Evolutionary conservation across 92 coral and sea anemone genomes (phyloP), one percentile per base, ranked within the genome.

Genomic region (Zoanthus sociatus): DNA sequence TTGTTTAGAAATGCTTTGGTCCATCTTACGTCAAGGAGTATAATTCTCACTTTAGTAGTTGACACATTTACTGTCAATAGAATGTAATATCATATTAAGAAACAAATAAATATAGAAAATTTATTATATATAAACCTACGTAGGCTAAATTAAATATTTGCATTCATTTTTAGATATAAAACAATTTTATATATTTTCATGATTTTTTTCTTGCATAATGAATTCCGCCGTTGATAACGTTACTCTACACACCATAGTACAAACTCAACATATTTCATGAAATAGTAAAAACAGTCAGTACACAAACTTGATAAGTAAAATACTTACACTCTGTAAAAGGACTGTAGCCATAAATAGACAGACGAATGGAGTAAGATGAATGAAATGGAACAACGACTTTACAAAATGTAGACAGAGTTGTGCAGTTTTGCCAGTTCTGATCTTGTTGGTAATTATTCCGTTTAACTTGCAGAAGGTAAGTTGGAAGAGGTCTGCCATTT

Each of bases 21-120:
- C 90, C 90, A 87, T 9, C 0, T 46, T 63, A 68, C 71, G 6
- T 87, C 90, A 51, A 87, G 78, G 14, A 87, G 86, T 21, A 84
- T 77, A 12, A 87, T 68, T 6, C 78, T 77, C 14, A 78, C 85
- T 51, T 87, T 86, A 6, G 86, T 51, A n/a, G 17, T 21, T 6
- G 68, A 15, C 68, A 61, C 68, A 15, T 61, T 61, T 17, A 61
- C 68, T 61, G 68, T 17, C 0, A 61, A 61, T 18, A 61, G 26
- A 16, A 61, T 15, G 8, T 10, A 56, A 10, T 8, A 56, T 26
- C 26, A 26, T 56, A 7, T 10, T 56, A 56, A 56, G 8, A 56
- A 56, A 8, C 26, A 26, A 26, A 26, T 26, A 26, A 26, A 26
- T 0, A 26, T 26, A 26, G 26, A 26, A 0, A 26, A 26, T 26